These are phyloP conservation scores for Polydrusus cervinus DNA, from an alignment of 2,888 invertebrate species.

Conservation along the genomic window DNA sequence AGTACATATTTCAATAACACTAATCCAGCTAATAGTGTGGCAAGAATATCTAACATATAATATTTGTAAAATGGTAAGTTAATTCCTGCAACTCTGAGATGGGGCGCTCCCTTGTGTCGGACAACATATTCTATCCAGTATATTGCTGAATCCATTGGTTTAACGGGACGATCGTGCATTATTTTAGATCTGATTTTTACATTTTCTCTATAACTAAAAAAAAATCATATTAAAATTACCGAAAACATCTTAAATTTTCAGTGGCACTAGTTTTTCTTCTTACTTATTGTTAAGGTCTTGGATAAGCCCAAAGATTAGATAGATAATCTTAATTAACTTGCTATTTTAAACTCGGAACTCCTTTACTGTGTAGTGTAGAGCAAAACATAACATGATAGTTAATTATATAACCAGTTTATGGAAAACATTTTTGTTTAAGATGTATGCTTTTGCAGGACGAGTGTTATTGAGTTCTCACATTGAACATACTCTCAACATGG, in stretches of 20 bases:
- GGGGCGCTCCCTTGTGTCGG: conserved; percentile 60
- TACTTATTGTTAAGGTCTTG: too few relatives aligned
- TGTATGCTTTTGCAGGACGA: too few relatives aligned
- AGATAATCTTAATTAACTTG: too few relatives aligned
- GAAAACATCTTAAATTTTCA: too few relatives aligned
- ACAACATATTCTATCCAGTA: conserved; percentile 62
- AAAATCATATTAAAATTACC: background rate
- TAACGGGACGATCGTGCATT: conserved; percentile 58
- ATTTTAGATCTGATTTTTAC: conserved; percentile 57
- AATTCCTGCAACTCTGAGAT: conserved; percentile 59
- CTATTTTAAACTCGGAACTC: too few relatives aligned
- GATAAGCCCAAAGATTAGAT: too few relatives aligned
- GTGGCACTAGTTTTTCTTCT: background rate
- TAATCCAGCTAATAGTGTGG: conserved; percentile 14
- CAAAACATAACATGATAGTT: too few relatives aligned
- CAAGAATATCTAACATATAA: conserved; percentile 60
- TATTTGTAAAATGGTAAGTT: conserved; percentile 62
- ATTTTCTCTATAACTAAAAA: conserved; percentile 58
- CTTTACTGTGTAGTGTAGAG: too few relatives aligned
- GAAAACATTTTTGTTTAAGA: too few relatives aligned
- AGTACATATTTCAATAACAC: conserved; percentile 6
- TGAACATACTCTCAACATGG: too few relatives aligned
- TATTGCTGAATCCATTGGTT: conserved; percentile 59
- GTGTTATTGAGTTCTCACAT: too few relatives aligned
- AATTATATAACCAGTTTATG: too few relatives aligned